Conservation (phyloP, 2,888 invertebrate species). For the Drosophila recens region DNA sequence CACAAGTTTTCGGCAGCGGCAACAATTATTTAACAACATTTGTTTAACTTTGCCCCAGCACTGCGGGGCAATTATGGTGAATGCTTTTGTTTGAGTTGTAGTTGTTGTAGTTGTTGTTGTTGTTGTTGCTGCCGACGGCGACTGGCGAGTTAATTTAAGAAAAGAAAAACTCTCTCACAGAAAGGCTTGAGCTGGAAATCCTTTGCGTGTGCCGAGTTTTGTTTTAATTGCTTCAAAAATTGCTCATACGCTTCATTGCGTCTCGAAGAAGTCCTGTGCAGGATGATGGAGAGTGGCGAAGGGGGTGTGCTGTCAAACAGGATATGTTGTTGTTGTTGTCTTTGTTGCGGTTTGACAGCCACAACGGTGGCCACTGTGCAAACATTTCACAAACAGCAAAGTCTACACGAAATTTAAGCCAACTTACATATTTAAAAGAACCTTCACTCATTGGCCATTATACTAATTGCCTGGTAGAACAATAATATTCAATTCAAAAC, state of each 20-base stretch:
- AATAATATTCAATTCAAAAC: conserved; percentile 16
- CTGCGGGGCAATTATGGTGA: conserved; percentile 60
- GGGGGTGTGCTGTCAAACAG: conserved; percentile 28
- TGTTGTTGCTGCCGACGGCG: conserved; percentile 36
- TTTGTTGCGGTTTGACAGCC: conserved; percentile 51
- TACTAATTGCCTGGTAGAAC: conserved; percentile 52
- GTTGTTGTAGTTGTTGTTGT: conserved; percentile 29
- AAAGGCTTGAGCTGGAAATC: conserved; percentile 55
- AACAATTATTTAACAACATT: conserved; percentile 77
- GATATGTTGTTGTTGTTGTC: conserved; percentile 24
- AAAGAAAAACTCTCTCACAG: conserved; percentile 59
- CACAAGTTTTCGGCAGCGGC: conserved; percentile 67
- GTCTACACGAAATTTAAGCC: conserved; percentile 44
- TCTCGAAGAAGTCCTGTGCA: conserved; percentile 64
- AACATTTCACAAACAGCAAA: conserved; percentile 76
- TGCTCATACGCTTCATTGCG: conserved; percentile 80
- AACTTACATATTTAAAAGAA: neutral
- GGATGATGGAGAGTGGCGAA: neutral
- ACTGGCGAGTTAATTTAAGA: conserved; percentile 78
- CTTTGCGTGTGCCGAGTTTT: conserved; percentile 75
- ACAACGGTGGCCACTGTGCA: conserved; percentile 68
- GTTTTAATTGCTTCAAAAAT: conserved; percentile 80
- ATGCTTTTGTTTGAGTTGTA: conserved; percentile 48
- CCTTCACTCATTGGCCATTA: conserved; percentile 52
- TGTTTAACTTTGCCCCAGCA: conserved; percentile 72